Conservation (phyloP, 2,888 invertebrate genomes). For the Tenthredo distinguenda region DNA sequence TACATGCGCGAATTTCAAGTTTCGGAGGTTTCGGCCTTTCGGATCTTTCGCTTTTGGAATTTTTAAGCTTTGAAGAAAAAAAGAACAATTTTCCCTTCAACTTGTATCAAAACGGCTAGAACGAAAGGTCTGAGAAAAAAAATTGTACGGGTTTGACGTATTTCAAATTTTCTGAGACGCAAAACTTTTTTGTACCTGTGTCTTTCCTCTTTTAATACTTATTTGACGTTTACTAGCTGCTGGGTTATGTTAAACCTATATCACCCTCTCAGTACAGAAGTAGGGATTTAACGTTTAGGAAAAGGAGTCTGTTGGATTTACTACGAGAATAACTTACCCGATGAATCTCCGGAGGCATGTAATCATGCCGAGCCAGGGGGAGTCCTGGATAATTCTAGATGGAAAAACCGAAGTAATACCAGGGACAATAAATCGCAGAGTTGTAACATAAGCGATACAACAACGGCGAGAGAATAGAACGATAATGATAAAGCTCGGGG, state of each 20-base stretch:
- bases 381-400: slow-evolving; percentile 16
- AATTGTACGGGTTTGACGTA: too few relatives aligned
- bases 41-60: too few relatives aligned
- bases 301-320: slow-evolving; percentile 9
- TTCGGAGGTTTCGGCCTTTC: too few relatives aligned
- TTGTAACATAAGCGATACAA: neutral
- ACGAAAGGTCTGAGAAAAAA: too few relatives aligned
- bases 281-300: slow-evolving; percentile 1
- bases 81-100: too few relatives aligned
- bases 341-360: slow-evolving; percentile 40
- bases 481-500: neutral
- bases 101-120: too few relatives aligned
- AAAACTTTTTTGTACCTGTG: too few relatives aligned
- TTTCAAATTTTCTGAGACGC: too few relatives aligned
- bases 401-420: slow-evolving; percentile 4
- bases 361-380: slow-evolving; percentile 25
- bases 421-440: slow-evolving; percentile 24
- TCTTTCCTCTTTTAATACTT: neutral
- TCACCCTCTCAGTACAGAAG: neutral
- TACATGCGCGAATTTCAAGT: too few relatives aligned
- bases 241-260: neutral
- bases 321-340: slow-evolving; percentile 25
- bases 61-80: too few relatives aligned
- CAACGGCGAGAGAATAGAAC: neutral
- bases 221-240: neutral